Conservation (phyloP, 2,888 invertebrate genomes). For the Conus canariensis region DNA sequence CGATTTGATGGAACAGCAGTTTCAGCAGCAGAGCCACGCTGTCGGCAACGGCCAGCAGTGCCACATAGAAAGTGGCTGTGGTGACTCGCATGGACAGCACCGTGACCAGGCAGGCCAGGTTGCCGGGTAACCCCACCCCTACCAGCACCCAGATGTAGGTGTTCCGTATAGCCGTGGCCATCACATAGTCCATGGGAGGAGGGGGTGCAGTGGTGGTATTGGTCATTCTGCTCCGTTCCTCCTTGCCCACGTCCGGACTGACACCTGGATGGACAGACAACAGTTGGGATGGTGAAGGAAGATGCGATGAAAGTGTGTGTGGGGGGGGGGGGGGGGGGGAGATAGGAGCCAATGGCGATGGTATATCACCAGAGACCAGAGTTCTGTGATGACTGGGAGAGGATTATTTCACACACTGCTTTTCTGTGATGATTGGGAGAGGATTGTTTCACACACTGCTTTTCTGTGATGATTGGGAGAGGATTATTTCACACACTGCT, state of each 20-base stretch:
- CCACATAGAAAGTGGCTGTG: conserved; percentile 47
- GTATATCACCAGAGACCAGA: too few relatives aligned
- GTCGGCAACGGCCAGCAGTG: conserved; percentile 48
- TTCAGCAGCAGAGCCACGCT: conserved; percentile 43
- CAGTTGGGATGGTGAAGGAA: too few relatives aligned
- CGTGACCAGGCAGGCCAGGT: conserved; percentile 47
- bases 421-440: too few relatives aligned
- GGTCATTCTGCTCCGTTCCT: neutral
- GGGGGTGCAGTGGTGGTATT: neutral
- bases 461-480: too few relatives aligned
- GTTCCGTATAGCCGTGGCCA: neutral
- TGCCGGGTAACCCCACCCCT: conserved; percentile 49
- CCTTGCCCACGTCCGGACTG: neutral
- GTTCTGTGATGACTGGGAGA: too few relatives aligned
- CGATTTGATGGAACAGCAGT: conserved; percentile 44
- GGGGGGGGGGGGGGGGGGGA: too few relatives aligned
- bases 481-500: too few relatives aligned
- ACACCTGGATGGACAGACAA: neutral
- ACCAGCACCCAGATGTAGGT: conserved; percentile 51
- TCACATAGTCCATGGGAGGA: neutral
- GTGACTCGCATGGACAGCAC: conserved; percentile 49
- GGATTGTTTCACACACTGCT: too few relatives aligned
- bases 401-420: too few relatives aligned
- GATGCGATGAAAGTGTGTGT: too few relatives aligned
- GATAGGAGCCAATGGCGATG: too few relatives aligned